These are phyloP conservation scores for Leptonema lineaticorne DNA, from an alignment of 1,140 invertebrate species.

Conservation along the genomic window DNA sequence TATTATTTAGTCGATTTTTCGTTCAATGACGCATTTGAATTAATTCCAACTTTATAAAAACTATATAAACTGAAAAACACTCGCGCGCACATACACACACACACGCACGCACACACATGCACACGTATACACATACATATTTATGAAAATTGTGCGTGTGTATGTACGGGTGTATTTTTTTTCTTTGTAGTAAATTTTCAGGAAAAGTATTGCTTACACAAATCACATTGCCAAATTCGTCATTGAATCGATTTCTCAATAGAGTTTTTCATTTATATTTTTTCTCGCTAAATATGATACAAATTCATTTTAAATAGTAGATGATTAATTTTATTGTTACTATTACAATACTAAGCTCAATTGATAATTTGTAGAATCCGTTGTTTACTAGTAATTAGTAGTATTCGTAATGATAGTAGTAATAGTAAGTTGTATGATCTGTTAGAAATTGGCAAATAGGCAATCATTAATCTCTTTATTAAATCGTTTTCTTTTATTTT, in stretches of 20 bases:
- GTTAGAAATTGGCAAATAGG: constrained; percentile 42
- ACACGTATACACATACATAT: neutral
- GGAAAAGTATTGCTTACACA: constrained; percentile 32
- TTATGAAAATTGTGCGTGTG: neutral
- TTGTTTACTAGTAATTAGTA: constrained; percentile 36
- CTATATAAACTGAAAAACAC: neutral
- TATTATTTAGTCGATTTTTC: constrained; percentile 22
- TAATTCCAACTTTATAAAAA: constrained; percentile 16
- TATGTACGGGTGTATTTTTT: neutral
- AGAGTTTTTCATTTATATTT: constrained; percentile 5
- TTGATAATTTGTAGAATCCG: constrained; percentile 43
- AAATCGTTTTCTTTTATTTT: no score
- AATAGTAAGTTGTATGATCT: no score
- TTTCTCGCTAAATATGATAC: neutral
- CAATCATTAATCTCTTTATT: constrained; percentile 41
- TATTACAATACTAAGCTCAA: constrained; percentile 43
- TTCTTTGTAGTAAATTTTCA: constrained; percentile 1
- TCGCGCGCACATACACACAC: neutral
- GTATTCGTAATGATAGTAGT: constrained; percentile 21
- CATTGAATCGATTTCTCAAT: constrained; percentile 29
- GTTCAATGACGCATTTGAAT: constrained; percentile 34
- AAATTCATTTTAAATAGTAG: no score
- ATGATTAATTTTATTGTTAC: no score
- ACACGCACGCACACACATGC: neutral
- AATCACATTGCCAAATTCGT: constrained; percentile 38